Evolutionary conservation across 2,797 vertebrate species (phyloP), one percentile per base, ranked within the genome.

Genomic region (Dendrocincla fuliginosa): DNA sequence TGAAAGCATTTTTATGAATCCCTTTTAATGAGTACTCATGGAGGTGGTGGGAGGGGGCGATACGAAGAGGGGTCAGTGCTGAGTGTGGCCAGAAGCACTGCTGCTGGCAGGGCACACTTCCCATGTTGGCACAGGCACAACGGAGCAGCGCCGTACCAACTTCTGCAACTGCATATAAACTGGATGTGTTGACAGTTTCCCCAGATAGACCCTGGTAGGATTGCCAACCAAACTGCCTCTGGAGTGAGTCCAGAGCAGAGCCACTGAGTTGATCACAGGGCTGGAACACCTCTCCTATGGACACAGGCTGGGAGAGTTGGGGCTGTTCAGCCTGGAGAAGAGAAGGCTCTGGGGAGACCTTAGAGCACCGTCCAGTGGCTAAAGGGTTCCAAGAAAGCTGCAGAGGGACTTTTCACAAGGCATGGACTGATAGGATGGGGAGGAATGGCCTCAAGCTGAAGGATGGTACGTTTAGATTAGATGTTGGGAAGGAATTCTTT

Each of bases 1-100:
- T 46, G 55, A 60, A 74, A 68, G 79, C 37, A 75, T 95, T 89
- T 86, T 64, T 25, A 33, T 83, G 65, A 89, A 64, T 83, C 47
- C 18, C 69, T 88, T 91, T n/a, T 71, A 73, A 84, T 91, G 87
- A 60, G 47, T 71, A 24, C 16, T 71, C 10, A 0, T 53, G 82
- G 44, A 71, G 49, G 30, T 80, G 82, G 64, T 89, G 68, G 53
- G 60, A 95, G 64, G 53, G 42, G 37, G 33, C 35, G 82, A 13
- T 25, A 11, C 3, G 42, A 63, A 68, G 65, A 78, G 28, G 33
- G 67, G 25, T 77, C 47, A 35, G 52, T 2, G 13, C 47, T 10
- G 55, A 77, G 25, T 1, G 28, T 77, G 82, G 64, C 76, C 69
- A 78, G 61, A 56, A 95, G 60, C 42, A 13, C 56, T 35, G 67